These are phyloP conservation scores for Cyclophora albipunctata DNA, from an alignment of 2,888 invertebrate species.

Conservation along the genomic window DNA sequence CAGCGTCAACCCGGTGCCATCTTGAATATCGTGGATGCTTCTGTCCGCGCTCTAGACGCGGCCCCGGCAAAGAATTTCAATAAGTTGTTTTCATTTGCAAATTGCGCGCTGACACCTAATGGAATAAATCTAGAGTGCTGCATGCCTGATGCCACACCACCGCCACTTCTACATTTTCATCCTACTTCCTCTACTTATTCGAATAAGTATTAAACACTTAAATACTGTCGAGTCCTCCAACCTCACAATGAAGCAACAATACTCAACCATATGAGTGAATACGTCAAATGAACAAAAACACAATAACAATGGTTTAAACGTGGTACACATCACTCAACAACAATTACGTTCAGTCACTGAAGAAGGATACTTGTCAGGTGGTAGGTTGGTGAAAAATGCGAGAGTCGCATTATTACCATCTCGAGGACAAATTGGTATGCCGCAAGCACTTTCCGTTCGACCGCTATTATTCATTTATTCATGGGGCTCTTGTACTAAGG, in stretches of 20 bases:
- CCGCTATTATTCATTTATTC: constrained; percentile 71
- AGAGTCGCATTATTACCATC: constrained; percentile 62
- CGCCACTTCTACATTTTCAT: constrained; percentile 10
- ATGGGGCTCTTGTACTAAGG: constrained; percentile 54
- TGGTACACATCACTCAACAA: constrained; percentile 12
- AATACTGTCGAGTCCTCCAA: too few relatives aligned
- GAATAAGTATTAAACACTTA: not conserved
- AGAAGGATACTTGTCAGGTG: constrained; percentile 47
- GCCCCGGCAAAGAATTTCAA: constrained; percentile 68
- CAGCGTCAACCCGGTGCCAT: constrained; percentile 37
- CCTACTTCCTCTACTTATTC: not conserved
- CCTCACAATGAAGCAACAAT: too few relatives aligned
- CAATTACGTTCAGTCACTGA: constrained; percentile 31
- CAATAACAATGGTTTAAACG: too few relatives aligned
- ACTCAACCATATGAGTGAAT: too few relatives aligned
- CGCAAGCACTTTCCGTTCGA: constrained; percentile 52
- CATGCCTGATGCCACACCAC: constrained; percentile 22
- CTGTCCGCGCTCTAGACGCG: constrained; percentile 36
- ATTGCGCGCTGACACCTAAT: constrained; percentile 72
- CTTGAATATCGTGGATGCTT: constrained; percentile 45
- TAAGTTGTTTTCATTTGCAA: constrained; percentile 76
- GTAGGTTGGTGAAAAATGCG: constrained; percentile 58
- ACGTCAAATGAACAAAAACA: too few relatives aligned
- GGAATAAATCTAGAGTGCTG: constrained; percentile 61
- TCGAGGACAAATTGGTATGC: constrained; percentile 65